Base-by-base conservation (phyloP, 1,140 invertebrate species). In the Procambarus virginalis region DNA sequence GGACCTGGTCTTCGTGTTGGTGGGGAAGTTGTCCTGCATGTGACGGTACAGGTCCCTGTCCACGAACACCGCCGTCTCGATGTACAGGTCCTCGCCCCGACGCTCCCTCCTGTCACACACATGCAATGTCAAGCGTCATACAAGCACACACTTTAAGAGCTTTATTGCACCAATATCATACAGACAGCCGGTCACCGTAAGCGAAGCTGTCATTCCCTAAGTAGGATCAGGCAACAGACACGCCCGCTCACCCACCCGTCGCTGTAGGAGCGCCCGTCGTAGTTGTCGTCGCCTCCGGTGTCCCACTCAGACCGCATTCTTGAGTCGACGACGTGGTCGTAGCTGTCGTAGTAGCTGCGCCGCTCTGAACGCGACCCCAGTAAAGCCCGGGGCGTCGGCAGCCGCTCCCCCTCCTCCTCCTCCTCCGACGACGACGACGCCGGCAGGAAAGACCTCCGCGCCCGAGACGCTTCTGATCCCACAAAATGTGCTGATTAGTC, bases 21-120 rank as follows among this genome's bases (percentile, higher is more conserved):
- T 95, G 2, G 96, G 96, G 93, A 96, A 97, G 93, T 97, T 97
- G 2, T 95, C 94, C 80, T 95, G 95, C 97, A 97, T 97, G 92
- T 97, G 96, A 78, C 96, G 95, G 92, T 96, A 97, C 14, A 97
- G 94, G 93, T 97, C 96, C 93, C 95, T 95, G 93, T 97, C 97
- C 20, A 97, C 96, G 92, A 97, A 97, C 20, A 97, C 97, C 9
- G 97, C 97, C 46, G 97, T 97, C 94, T 97, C 97, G 2, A 97
- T 96, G 92, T 96, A 96, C 77, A 97, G 94, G 46, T 94, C 94
- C 91, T 88, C 77, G 2, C 88, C 84, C 9, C 84, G 80, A 10
- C 46, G 45, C 58, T 51, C 14, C 86, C 49, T 14, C 51, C 64
- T 48, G 68, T 55, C 51, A 5, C 51, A 12, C 4, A 55, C 51